Percentiles rank a stretch among this genome's conserved stretches.
Conservation (phyloP, 2,113 vertebrate genomes). For the Ursus arctos region DNA sequence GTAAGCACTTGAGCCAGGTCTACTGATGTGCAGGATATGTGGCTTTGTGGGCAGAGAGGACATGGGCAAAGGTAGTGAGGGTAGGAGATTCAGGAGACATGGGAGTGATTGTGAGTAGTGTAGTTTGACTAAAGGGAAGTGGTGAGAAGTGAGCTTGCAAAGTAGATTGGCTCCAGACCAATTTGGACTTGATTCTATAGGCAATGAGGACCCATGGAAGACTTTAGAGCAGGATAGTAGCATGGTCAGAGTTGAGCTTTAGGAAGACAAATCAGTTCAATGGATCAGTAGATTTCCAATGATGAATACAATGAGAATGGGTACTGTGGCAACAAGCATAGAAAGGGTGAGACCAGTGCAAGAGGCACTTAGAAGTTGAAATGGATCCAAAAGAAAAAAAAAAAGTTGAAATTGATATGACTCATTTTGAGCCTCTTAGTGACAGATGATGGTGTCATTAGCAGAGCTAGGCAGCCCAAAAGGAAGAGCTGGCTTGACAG, state of each 20-base stretch:
- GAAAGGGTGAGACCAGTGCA: not conserved
- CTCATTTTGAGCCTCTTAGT: not conserved
- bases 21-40: not conserved
- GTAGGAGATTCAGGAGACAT: not conserved
- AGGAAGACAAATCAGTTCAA: conserved; percentile 8
- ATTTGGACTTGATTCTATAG: not conserved
- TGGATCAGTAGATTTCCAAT: not conserved
- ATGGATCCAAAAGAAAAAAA: not conserved
- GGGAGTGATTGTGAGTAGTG: not conserved
- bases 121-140: not conserved
- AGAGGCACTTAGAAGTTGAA: not conserved
- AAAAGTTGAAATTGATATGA: conserved; percentile 10
- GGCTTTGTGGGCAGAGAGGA: not conserved
- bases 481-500: not conserved
- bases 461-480: not conserved
- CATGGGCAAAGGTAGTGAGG: not conserved
- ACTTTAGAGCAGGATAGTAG: not conserved
- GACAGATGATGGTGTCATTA: conserved; percentile 9
- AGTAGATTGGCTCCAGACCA: not conserved
- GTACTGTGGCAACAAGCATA: not conserved
- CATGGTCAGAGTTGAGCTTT: not conserved
- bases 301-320: not conserved
- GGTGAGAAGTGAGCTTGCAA: not conserved
- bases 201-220: not conserved
- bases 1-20: not conserved